phyloP scores from a whole-genome alignment of 1,140 invertebrate genomes.

The Drosophila virilis region DNA sequence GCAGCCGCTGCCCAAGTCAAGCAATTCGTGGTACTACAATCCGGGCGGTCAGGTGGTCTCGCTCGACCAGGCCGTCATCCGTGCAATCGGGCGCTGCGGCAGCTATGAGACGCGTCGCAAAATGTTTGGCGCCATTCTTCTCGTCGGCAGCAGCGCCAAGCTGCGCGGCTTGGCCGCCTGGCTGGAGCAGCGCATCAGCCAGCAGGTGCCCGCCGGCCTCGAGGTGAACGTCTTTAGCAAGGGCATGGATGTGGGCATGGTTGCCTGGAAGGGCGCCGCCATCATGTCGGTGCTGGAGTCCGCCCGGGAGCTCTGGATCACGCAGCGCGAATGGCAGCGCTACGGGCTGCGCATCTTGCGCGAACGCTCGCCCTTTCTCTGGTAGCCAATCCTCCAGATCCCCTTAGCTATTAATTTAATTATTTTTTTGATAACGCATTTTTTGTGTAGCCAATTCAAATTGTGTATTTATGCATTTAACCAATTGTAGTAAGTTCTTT shows the following conservation, averaged over 20 bases:
- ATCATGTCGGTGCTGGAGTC: constrained; percentile 97
- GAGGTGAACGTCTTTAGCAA: constrained; percentile 86
- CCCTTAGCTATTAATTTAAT: not conserved
- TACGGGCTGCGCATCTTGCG: constrained; percentile 93
- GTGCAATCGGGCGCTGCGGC: constrained; percentile 95
- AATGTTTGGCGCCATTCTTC: constrained; percentile 96
- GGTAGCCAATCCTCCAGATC: constrained; percentile 84
- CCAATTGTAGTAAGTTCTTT: not conserved
- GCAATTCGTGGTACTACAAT: constrained; percentile 88
- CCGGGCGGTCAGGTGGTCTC: constrained; percentile 92
- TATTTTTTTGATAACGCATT: constrained; percentile 17
- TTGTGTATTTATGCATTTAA: constrained; percentile 27
- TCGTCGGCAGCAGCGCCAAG: constrained; percentile 96
- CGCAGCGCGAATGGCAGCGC: constrained; percentile 93
- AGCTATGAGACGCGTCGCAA: constrained; percentile 95
- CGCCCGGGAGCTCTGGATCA: constrained; percentile 96
- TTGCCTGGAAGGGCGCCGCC: constrained; percentile 96
- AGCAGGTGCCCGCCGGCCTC: constrained; percentile 55
- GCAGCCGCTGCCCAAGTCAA: constrained; percentile 81
- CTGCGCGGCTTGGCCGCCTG: constrained; percentile 94
- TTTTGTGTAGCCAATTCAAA: constrained; percentile 10
- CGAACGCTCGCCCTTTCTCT: constrained; percentile 93
- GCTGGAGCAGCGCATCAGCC: constrained; percentile 94
- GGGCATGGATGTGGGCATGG: constrained; percentile 95
- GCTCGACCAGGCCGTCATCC: constrained; percentile 95